Conservation (phyloP, 2,888 invertebrate genomes). For the Dusona sp. region DNA sequence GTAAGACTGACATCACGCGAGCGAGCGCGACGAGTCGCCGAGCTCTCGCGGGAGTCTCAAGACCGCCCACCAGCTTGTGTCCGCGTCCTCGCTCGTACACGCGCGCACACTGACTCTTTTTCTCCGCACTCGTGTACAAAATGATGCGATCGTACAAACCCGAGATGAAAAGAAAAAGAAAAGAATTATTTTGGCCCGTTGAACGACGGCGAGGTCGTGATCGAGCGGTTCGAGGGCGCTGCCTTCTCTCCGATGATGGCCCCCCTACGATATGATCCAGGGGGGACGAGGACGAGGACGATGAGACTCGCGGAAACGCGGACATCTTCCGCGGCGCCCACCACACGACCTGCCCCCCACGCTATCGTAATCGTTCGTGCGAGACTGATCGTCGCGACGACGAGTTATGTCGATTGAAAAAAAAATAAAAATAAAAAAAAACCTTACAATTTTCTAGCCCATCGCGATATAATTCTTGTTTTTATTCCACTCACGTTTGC, state of each 20-base stretch:
- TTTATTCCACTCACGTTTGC: not conserved
- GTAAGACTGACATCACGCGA: constrained; percentile 83
- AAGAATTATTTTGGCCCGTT: constrained; percentile 3
- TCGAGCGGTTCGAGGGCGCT: not conserved
- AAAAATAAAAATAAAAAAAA: not conserved
- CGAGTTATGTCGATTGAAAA: not conserved
- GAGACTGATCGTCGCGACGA: constrained; percentile 7
- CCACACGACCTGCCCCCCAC: not conserved
- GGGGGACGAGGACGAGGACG: not conserved
- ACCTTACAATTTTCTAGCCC: not conserved
- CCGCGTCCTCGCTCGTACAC: constrained; percentile 71
- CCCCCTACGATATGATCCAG: not conserved
- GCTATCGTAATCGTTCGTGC: not conserved
- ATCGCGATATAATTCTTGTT: not conserved
- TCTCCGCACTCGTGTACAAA: constrained; percentile 52
- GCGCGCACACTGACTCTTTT: constrained; percentile 60
- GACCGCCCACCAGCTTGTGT: constrained; percentile 81
- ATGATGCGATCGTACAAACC: not conserved
- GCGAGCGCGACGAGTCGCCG: constrained; percentile 69
- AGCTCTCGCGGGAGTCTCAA: constrained; percentile 70
- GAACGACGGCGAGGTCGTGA: not conserved
- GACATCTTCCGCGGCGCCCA: constrained; percentile 2
- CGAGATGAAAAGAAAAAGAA: not conserved
- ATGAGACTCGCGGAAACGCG: not conserved
- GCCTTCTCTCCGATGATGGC: not conserved